Percentiles rank a stretch among this genome's conserved stretches.
Evolutionary conservation across 92 coral and sea anemone species (phyloP).

Genomic region (Palythoa grandiflora): DNA sequence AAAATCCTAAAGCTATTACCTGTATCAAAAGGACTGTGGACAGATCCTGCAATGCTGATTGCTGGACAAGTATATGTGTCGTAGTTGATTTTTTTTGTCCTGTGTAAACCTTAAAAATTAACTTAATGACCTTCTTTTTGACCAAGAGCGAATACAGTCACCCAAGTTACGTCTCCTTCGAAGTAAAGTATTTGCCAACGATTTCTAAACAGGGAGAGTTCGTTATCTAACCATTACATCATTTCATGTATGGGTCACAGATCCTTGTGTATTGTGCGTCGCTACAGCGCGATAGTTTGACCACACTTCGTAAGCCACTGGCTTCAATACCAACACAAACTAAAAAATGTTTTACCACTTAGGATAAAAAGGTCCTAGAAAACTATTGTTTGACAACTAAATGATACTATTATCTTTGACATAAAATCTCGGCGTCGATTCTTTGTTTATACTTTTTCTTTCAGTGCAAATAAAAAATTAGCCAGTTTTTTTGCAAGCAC

Average conservation of each 20-base stretch:
- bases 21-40: constrained; percentile 15
- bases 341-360: neutral
- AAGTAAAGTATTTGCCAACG: constrained; percentile 8
- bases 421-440: neutral
- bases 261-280: constrained; percentile 43
- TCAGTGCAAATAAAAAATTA: neutral
- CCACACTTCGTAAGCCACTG: neutral
- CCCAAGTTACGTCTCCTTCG: constrained; percentile 17
- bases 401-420: neutral
- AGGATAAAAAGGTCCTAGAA: neutral
- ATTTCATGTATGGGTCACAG: constrained; percentile 83
- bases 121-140: neutral
- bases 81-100: neutral
- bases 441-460: neutral
- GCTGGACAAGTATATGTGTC: neutral
- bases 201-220: constrained; percentile 12
- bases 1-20: constrained; percentile 1
- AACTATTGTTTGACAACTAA: neutral
- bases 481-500: constrained; percentile 15
- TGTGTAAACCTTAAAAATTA: neutral
- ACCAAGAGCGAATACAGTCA: neutral
- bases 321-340: neutral
- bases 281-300: neutral
- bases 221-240: constrained; percentile 84
- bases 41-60: neutral